Conservation (phyloP, 2,888 invertebrate genomes). For the Tachina grossa region DNA sequence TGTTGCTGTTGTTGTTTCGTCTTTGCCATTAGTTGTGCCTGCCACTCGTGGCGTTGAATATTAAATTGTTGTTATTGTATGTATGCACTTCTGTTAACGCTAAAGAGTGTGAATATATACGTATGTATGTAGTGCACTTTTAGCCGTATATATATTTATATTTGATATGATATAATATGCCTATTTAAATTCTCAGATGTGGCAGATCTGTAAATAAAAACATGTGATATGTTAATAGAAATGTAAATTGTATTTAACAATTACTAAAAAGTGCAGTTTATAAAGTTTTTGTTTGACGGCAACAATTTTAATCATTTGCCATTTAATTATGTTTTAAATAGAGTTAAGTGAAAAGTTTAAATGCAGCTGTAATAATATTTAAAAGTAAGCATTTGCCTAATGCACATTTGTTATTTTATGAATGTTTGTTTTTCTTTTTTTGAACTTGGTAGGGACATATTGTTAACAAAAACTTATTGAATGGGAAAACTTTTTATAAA, state of each 20-base stretch:
- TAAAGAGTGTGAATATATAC: neutral
- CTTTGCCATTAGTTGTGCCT: slow-evolving; percentile 69
- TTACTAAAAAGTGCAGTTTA: slow-evolving; percentile 5
- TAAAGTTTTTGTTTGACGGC: neutral
- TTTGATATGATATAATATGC: neutral
- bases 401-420: slow-evolving; percentile 53
- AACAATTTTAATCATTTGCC: slow-evolving; percentile 8
- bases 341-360: slow-evolving; percentile 43
- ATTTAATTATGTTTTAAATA: slow-evolving; percentile 59
- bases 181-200: slow-evolving; percentile 10
- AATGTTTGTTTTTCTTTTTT: neutral
- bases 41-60: slow-evolving; percentile 59
- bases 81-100: neutral
- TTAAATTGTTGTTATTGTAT: slow-evolving; percentile 19
- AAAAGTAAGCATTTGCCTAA: slow-evolving; percentile 24
- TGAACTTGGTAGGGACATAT: neutral
- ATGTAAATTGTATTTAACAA: slow-evolving; percentile 23
- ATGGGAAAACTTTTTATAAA: neutral
- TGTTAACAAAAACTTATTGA: neutral
- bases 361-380: slow-evolving; percentile 59
- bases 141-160: neutral
- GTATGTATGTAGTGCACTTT: neutral
- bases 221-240: slow-evolving; percentile 5
- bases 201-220: slow-evolving; percentile 39
- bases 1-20: slow-evolving; percentile 57